Evolutionary conservation across 2,113 vertebrate species (phyloP), one percentile per base, ranked within the genome.

Genomic region (Pelobates fuscus): DNA sequence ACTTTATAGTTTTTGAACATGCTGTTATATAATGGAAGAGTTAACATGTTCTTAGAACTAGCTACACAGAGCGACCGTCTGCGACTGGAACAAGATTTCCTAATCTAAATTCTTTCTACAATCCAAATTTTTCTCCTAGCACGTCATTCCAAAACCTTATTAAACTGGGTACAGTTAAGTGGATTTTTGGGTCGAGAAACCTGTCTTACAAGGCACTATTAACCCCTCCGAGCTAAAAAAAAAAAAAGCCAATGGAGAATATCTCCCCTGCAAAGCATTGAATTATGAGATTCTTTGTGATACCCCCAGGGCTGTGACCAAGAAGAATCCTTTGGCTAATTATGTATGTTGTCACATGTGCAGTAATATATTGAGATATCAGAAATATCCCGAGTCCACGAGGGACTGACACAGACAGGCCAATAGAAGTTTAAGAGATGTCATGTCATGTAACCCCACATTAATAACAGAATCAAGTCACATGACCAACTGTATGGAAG

Each of bases 141-240:
- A 52, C 54, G 55, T 76, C 72, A 76, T 30, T 32, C 41, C 64
- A 12, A 27, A 76, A 52, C 63, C 72, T 67, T 67, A 76, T 76
- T 76, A 76, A 76, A 76, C 41, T 52, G 72, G 72, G 72, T 76
- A 76, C 64, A 67, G 60, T 76, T 67, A 76, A 76, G 72, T 76
- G 72, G 72, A 60, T 76, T 76, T 67, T 76, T 76, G 72, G 64
- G 72, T 67, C 25, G 26, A 52, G 72, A 76, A 76, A 60, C 23
- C 64, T n/a, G 2, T 44, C 37, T 60, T 60, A 49, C 37, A 76
- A 76, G 71, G 54, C 54, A 60, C 23, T 32, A 60, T 76, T 67
- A 67, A 67, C 71, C 62, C 63, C 71, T 75, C 54, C 72, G 54
- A 60, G 29, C 64, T 49, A 52, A 76, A 60, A 37, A 8, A 67